phyloP scores from a whole-genome alignment of 2,888 invertebrate genomes.

The Agapostemon virescens region DNA sequence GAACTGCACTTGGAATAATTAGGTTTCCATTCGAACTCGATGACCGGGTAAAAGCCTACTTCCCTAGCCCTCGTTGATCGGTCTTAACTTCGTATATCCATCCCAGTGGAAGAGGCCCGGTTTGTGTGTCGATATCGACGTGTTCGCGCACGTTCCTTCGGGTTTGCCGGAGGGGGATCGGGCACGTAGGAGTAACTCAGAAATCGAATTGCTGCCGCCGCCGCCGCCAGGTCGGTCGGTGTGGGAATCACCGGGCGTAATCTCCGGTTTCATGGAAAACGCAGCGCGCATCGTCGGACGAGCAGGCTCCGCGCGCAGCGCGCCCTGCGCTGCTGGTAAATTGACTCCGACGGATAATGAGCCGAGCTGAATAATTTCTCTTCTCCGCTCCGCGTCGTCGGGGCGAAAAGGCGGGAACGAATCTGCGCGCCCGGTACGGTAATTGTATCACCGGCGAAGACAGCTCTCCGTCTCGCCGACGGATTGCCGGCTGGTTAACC shows the following conservation, averaged over 20 bases:
- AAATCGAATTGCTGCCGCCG: conserved; percentile 64
- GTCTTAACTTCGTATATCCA: conserved; percentile 62
- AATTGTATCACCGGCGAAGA: conserved; percentile 53
- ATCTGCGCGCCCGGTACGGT: conserved; percentile 21
- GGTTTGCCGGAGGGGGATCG: not conserved
- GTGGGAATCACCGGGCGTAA: conserved; percentile 63
- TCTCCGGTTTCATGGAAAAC: conserved; percentile 69
- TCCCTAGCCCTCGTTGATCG: conserved; percentile 32
- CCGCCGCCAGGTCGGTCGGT: conserved; percentile 42
- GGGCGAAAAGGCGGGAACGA: conserved; percentile 47
- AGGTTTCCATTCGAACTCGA: conserved; percentile 58
- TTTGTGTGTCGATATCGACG: conserved; percentile 28
- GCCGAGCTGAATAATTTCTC: conserved; percentile 61
- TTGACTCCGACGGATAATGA: conserved; percentile 60
- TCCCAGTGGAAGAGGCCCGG: conserved; percentile 42
- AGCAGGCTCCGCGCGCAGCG: conserved; percentile 31
- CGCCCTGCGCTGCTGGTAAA: conserved; percentile 59
- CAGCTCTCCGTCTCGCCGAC: conserved; percentile 1
- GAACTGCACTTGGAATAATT: conserved; percentile 59
- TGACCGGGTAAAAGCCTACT: conserved; percentile 65
- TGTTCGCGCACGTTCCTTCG: conserved; percentile 26
- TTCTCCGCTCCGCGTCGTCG: conserved; percentile 13
- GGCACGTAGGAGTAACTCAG: conserved; percentile 57
- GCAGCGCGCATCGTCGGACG: conserved; percentile 51
- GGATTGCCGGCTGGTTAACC: conserved; percentile 34